A percentile compares a stretch with the other conserved stretches of the same genome.
Evolutionary conservation across 2,113 vertebrate species (phyloP).

Genomic region (Petroica traversi): DNA sequence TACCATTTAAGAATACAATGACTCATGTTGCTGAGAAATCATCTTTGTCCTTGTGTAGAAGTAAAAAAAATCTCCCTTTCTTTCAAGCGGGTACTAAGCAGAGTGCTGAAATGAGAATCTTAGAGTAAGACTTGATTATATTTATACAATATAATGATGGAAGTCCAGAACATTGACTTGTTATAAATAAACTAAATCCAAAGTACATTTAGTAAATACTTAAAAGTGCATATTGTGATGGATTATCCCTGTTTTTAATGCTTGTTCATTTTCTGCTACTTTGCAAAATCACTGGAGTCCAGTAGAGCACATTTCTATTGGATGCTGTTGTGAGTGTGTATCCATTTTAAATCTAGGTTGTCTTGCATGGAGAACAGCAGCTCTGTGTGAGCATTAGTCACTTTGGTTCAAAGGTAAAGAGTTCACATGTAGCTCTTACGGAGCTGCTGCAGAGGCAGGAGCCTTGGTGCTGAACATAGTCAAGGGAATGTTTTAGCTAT

Average conservation of each 20-base stretch:
- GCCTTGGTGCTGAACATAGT: neutral
- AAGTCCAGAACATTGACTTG: neutral
- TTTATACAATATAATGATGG: neutral
- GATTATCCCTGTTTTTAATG: neutral
- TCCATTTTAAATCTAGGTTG: constrained; percentile 14
- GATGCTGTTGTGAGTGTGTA: neutral
- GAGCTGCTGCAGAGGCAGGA: neutral
- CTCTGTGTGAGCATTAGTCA: neutral
- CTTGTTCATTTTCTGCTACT: neutral
- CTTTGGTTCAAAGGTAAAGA: constrained; percentile 44
- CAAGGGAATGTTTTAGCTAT: neutral
- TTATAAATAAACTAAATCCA: constrained; percentile 28
- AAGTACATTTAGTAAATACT: neutral
- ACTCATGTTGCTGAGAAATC: neutral
- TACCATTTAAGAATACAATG: neutral
- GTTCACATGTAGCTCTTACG: constrained; percentile 3
- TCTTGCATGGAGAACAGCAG: neutral
- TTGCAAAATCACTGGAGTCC: neutral
- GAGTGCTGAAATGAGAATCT: neutral
- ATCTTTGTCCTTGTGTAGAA: neutral
- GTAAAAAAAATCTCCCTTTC: neutral
- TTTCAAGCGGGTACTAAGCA: neutral
- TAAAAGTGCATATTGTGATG: neutral
- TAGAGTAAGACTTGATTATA: neutral
- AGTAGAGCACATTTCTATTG: neutral